Conservation (phyloP, 1,140 invertebrate species). For the Drosophila sproati region DNA sequence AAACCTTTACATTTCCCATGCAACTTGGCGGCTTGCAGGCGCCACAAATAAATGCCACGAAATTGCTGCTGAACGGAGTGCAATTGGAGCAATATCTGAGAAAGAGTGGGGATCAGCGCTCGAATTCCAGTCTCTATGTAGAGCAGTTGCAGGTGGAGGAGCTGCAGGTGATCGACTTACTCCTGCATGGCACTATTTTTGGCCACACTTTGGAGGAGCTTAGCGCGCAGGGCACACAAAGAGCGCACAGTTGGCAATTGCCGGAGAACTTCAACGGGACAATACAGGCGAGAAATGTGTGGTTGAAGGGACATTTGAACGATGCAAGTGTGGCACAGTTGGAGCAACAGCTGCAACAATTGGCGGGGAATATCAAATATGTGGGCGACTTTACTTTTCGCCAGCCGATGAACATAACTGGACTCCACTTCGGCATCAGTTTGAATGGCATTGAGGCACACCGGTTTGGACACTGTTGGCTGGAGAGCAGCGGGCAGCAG, state of each 20-base stretch:
- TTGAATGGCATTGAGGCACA: conserved; percentile 69
- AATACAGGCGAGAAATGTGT: conserved; percentile 81
- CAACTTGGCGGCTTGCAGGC: conserved; percentile 40
- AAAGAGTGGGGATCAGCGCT: conserved; percentile 30
- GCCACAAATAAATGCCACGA: conserved; percentile 31
- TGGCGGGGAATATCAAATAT: conserved; percentile 78
- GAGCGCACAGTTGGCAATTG: conserved; percentile 46
- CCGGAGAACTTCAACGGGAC: conserved; percentile 66
- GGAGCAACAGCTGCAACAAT: conserved; percentile 68
- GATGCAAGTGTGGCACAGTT: conserved; percentile 49
- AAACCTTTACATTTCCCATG: conserved; percentile 69
- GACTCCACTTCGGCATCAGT: conserved; percentile 53
- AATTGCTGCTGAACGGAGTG: conserved; percentile 39
- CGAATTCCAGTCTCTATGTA: conserved; percentile 44
- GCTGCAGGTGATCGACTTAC: conserved; percentile 45
- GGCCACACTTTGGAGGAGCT: conserved; percentile 45
- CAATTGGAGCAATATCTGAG: conserved; percentile 44
- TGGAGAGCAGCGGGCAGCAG: conserved; percentile 58
- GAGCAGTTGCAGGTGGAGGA: conserved; percentile 27
- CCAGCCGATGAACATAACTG: conserved; percentile 64
- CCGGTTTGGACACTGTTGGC: conserved; percentile 67
- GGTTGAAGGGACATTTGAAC: conserved; percentile 67
- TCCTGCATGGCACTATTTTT: conserved; percentile 62
- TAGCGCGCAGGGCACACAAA: conserved; percentile 55
- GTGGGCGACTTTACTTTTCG: conserved; percentile 79